Conservation (phyloP, 2,888 invertebrate species). For the Coecobrya sp. region DNA sequence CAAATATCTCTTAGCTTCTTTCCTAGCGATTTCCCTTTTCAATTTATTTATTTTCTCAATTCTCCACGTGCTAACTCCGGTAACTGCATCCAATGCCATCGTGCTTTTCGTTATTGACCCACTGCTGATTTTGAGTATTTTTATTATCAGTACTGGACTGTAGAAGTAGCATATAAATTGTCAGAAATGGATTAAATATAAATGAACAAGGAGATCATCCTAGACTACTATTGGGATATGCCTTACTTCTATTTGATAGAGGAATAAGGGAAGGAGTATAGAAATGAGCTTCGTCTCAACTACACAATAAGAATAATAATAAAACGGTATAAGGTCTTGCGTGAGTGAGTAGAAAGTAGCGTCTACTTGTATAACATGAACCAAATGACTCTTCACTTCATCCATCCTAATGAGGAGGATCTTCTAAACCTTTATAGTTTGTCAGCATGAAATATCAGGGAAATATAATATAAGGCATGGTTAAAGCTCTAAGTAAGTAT, state of each 20-base stretch:
- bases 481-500: background rate
- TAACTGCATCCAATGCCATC: background rate
- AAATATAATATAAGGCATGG: background rate
- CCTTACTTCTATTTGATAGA: background rate
- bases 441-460: constrained; percentile 1
- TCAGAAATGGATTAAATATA: background rate
- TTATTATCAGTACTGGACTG: background rate
- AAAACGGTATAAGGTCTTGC: background rate
- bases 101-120: background rate
- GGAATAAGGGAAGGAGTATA: background rate
- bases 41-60: background rate
- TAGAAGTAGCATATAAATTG: background rate
- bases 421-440: background rate
- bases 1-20: background rate
- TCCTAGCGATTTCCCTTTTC: background rate
- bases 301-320: background rate
- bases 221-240: background rate
- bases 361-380: background rate
- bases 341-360: too few species aligned
- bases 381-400: background rate
- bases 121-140: too few species aligned
- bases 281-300: background rate
- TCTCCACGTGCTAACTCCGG: too few species aligned
- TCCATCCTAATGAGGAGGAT: background rate
- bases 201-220: background rate